phyloP scores from a whole-genome alignment of 2,113 vertebrate species.

The Sander vitreus region DNA sequence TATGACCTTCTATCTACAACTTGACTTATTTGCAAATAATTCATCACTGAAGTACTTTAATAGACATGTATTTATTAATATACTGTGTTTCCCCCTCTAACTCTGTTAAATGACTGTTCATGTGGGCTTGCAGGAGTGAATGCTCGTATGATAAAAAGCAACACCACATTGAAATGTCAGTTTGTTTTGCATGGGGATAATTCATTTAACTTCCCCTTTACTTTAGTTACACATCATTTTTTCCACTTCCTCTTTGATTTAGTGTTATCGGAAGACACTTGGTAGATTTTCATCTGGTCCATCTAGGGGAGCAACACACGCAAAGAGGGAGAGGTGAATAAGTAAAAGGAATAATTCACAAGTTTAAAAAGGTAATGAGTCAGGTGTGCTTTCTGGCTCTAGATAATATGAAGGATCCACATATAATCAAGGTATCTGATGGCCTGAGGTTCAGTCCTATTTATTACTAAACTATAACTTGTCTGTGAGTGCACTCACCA shows the following conservation, averaged over 20 bases:
- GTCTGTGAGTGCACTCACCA: neutral
- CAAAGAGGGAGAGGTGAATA: neutral
- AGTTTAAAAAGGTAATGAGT: constrained; percentile 24
- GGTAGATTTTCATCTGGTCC: constrained; percentile 42
- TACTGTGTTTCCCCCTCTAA: neutral
- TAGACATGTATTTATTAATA: constrained; percentile 1
- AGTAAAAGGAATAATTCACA: neutral
- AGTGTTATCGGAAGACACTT: constrained; percentile 36
- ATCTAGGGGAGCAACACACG: neutral
- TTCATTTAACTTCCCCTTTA: constrained; percentile 61
- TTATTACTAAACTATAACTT: neutral
- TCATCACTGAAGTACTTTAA: neutral
- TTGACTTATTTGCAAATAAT: neutral
- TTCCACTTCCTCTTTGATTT: constrained; percentile 71
- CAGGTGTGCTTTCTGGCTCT: neutral
- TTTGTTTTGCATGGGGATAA: constrained; percentile 66
- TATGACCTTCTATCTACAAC: neutral
- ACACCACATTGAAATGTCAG: constrained; percentile 61
- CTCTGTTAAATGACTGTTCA: neutral
- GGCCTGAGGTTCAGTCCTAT: neutral
- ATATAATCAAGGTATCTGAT: neutral
- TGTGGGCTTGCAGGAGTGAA: constrained; percentile 8
- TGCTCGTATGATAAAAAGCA: constrained; percentile 32
- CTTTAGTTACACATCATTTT: constrained; percentile 45
- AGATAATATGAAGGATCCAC: neutral